Evolutionary conservation across 2,797 vertebrate genomes (phyloP).

Genomic region (Silurus aristotelis): DNA sequence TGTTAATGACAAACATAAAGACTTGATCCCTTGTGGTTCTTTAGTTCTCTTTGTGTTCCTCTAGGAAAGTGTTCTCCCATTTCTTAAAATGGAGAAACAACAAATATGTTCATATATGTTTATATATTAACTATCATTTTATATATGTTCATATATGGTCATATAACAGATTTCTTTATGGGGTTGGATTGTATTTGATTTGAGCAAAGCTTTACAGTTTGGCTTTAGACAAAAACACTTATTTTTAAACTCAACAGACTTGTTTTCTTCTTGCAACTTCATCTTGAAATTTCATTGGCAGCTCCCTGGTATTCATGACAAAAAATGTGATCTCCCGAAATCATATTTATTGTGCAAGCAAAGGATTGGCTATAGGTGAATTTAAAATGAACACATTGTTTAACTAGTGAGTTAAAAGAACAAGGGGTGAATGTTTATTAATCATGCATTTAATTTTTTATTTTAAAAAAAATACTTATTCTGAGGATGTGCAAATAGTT

Average conservation of each 20-base stretch:
- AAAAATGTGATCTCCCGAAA: neutral
- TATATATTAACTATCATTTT: no score
- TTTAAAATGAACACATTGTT: neutral
- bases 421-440: neutral
- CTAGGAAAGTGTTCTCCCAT: neutral
- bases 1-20: neutral
- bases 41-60: constrained; percentile 8
- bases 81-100: neutral
- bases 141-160: no score
- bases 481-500: no score
- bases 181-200: no score
- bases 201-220: no score
- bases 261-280: neutral
- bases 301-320: neutral
- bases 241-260: no score
- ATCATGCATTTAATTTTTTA: neutral
- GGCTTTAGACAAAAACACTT: no score
- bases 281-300: neutral
- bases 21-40: neutral
- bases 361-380: neutral
- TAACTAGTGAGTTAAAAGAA: neutral
- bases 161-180: no score
- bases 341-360: neutral
- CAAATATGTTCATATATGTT: neutral
- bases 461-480: neutral